Conservation (phyloP, 2,797 vertebrate genomes). For the Myripristis jacobus region DNA sequence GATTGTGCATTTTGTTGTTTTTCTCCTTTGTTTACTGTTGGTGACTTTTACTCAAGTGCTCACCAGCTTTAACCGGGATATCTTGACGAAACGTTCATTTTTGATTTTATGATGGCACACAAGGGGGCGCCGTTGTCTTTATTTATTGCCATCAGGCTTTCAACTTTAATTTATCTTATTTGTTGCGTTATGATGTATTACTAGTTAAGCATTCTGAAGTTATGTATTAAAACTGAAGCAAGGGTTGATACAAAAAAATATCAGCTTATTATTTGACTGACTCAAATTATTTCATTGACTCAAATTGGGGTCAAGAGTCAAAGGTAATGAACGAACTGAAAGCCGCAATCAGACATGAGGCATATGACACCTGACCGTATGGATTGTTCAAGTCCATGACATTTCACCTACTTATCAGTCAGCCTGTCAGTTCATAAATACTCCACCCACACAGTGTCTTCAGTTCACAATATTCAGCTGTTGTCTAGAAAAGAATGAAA, state of each 20-base stretch:
- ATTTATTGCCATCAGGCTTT: not conserved
- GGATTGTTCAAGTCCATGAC: conserved; percentile 23
- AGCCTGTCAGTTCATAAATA: not conserved
- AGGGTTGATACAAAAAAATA: not conserved
- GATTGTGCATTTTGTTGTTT: not conserved
- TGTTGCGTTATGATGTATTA: too few species aligned
- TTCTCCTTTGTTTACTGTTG: too few species aligned
- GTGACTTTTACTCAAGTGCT: not conserved
- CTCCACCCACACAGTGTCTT: conserved; percentile 3
- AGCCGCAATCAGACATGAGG: not conserved
- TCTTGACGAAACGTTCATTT: not conserved
- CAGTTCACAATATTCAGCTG: not conserved
- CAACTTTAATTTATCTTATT: not conserved
- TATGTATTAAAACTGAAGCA: too few species aligned
- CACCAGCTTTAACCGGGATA: too few species aligned
- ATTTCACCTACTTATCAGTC: conserved; percentile 21
- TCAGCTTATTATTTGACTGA: too few species aligned
- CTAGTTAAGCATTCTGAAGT: too few species aligned
- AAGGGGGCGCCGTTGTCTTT: not conserved
- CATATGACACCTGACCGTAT: not conserved
- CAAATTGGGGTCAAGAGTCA: not conserved
- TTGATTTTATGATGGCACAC: not conserved
- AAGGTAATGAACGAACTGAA: not conserved
- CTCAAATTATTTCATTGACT: not conserved
- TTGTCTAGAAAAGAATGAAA: not conserved